These are phyloP conservation scores for Rhabditoides inermis DNA, from an alignment of 2,888 invertebrate species.

Conservation along the genomic window DNA sequence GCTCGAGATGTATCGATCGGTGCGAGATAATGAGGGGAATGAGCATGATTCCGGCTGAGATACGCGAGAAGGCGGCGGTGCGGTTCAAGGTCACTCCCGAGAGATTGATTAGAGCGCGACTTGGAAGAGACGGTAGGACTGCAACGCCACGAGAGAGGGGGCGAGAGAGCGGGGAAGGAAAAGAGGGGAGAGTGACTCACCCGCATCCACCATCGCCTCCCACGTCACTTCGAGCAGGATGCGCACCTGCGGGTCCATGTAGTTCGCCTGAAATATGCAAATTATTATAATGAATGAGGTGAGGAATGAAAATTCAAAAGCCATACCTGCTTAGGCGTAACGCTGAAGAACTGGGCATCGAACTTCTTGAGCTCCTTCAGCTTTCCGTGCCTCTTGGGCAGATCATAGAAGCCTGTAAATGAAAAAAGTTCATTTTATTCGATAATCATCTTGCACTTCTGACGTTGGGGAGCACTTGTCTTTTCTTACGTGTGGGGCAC, in stretches of 20 bases:
- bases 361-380: conserved; percentile 56
- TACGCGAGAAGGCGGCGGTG: too few species aligned
- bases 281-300: not conserved
- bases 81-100: conserved; percentile 38
- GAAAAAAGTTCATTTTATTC: not conserved
- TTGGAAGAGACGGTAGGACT: too few species aligned
- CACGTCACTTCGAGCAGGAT: conserved; percentile 82
- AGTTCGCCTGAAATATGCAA: conserved; percentile 51
- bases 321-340: conserved; percentile 43
- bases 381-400: conserved; percentile 57
- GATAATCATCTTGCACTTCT: not conserved
- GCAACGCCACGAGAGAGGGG: too few species aligned
- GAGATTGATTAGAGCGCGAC: too few species aligned
- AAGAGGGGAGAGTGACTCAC: too few species aligned
- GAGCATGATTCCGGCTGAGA: too few species aligned
- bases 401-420: conserved; percentile 54
- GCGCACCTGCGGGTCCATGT: conserved; percentile 86
- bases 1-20: not conserved
- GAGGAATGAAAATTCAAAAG: not conserved
- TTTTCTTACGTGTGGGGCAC: not conserved
- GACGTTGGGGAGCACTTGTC: too few species aligned
- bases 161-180: too few species aligned
- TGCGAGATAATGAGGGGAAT: conserved; percentile 3
- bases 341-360: conserved; percentile 54
- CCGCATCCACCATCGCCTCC: conserved; percentile 83